Evolutionary conservation across 2,113 vertebrate genomes (phyloP).

Genomic region (rat (Rattus norvegicus)): DNA sequence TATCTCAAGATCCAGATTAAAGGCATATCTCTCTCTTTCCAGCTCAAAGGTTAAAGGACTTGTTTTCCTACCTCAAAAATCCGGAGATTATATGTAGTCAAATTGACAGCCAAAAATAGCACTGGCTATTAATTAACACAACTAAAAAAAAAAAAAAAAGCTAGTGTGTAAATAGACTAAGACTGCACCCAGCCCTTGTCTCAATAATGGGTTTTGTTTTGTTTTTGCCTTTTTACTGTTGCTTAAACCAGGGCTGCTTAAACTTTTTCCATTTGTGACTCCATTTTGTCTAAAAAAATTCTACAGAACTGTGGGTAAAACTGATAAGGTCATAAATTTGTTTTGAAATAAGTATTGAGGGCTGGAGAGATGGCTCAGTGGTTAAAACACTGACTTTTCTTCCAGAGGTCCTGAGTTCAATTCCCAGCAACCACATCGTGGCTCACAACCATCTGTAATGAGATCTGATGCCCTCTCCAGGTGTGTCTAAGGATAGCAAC

Average conservation of each 20-base stretch:
- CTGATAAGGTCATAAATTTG: not conserved
- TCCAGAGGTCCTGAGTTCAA: too few relatives aligned
- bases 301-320: not conserved
- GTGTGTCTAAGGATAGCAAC: too few relatives aligned
- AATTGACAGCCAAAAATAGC: not conserved
- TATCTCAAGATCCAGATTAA: not conserved
- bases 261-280: not conserved
- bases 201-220: not conserved
- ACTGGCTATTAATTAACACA: too few relatives aligned
- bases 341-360: not conserved
- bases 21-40: not conserved
- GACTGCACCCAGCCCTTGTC: not conserved
- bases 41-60: not conserved
- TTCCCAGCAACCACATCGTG: too few relatives aligned
- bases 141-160: too few relatives aligned
- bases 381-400: too few relatives aligned
- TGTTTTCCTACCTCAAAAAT: not conserved
- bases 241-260: not conserved
- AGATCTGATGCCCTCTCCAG: too few relatives aligned
- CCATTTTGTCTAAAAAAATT: not conserved
- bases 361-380: too few relatives aligned
- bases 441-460: too few relatives aligned
- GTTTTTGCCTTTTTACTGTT: conserved; percentile 27
- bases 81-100: not conserved
- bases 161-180: not conserved